phyloP scores from a whole-genome alignment of 2,113 vertebrate species.

The Thinocorus orbignyianus region DNA sequence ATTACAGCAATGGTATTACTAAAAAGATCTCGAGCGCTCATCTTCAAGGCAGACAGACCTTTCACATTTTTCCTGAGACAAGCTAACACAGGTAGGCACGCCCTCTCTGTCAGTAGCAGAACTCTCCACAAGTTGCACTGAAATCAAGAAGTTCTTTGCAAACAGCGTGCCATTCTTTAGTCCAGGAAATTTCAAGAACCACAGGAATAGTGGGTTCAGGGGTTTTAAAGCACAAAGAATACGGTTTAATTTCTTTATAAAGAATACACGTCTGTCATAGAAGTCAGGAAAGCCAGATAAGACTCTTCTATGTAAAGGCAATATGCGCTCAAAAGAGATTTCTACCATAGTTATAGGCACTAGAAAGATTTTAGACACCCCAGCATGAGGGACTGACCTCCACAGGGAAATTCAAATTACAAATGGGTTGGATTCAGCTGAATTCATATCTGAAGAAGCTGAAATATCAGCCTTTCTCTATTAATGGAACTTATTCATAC shows the following conservation, averaged over 20 bases:
- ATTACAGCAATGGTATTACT: constrained; percentile 84
- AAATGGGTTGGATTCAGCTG: neutral
- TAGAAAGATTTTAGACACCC: neutral
- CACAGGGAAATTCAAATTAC: neutral
- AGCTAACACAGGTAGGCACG: constrained; percentile 78
- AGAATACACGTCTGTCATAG: neutral
- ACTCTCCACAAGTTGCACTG: neutral
- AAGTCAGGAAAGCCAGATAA: neutral
- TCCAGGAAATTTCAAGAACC: neutral
- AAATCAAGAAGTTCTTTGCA: neutral
- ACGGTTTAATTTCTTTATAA: neutral
- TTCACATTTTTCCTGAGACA: constrained; percentile 87
- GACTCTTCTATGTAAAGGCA: neutral
- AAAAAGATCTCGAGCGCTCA: constrained; percentile 84
- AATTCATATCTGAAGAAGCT: neutral
- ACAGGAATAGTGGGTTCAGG: neutral
- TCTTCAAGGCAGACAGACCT: constrained; percentile 89
- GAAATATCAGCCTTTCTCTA: neutral
- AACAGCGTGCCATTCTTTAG: fast-evolving
- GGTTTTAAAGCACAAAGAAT: neutral
- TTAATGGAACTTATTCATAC: neutral
- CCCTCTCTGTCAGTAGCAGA: neutral
- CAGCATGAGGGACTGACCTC: neutral
- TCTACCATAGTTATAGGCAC: neutral
- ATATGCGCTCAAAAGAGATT: neutral